Evolutionary conservation across 2,888 invertebrate species (phyloP).

Genomic region (Erebia palarica): DNA sequence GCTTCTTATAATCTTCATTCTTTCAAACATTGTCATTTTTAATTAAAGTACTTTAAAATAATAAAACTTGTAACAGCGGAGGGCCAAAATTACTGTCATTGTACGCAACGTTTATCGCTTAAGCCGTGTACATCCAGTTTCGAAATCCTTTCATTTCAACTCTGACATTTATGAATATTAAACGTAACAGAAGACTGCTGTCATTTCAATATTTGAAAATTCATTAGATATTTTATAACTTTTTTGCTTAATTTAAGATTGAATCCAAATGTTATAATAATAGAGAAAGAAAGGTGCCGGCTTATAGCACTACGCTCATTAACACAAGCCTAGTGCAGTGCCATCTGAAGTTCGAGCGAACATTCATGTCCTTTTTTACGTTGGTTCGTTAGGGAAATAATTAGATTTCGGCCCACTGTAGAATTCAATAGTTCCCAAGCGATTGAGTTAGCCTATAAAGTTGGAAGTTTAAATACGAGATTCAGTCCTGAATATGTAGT

Average conservation of each 20-base stretch:
- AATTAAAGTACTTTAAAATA: conserved; percentile 67
- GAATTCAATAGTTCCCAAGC: conserved; percentile 11
- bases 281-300: not conserved
- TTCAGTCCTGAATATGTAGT: not conserved
- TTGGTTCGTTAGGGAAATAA: conserved; percentile 16
- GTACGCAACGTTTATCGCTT: conserved; percentile 52
- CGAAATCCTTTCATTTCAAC: conserved; percentile 52
- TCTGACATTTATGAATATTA: conserved; percentile 57
- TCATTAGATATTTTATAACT: conserved; percentile 35
- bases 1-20: conserved; percentile 66
- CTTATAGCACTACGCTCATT: not conserved
- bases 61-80: conserved; percentile 57
- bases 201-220: conserved; percentile 42
- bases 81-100: conserved; percentile 52
- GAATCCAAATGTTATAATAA: too few relatives aligned
- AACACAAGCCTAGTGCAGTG: conserved; percentile 46
- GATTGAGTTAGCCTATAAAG: conserved; percentile 16
- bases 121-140: conserved; percentile 48
- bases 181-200: conserved; percentile 43
- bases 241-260: not conserved
- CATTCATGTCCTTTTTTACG: conserved; percentile 24
- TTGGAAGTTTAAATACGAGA: conserved; percentile 1
- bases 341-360: conserved; percentile 49
- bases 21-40: conserved; percentile 66
- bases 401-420: conserved; percentile 13